Base-by-base conservation (phyloP, 2,888 invertebrate genomes). In the Chloromyia formosa region DNA sequence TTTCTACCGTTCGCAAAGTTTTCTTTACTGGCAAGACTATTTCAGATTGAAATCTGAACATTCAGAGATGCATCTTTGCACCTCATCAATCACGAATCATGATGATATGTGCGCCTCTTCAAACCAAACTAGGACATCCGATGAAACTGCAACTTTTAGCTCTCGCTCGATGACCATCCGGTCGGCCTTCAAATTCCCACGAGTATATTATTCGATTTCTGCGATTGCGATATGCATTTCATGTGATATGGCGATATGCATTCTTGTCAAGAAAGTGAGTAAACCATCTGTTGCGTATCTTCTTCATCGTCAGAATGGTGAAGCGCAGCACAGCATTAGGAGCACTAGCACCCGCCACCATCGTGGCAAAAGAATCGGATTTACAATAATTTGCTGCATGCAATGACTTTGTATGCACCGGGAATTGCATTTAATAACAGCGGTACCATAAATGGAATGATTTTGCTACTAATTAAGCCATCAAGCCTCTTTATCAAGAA, bases 381-480 rank as follows among this genome's bases (percentile, higher is more conserved):
- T 66, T n/a, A 66, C 45, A 66, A 66, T 66, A 66, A 66, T 66
- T 66, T 45, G 66, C 49, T 16, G 22, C 20, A 56, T 56, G 22
- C 56, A 56, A 16, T 16, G 1, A 62, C 45, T 14, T 42, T 42
- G 5, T n/a, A 35, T 3, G 45, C 66, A 45, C 1, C 22, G 49
- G 49, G 49, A 35, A 45, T 66, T 16, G 49, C 62, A n/a, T 61
- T 42, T 45, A 20, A 71, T 10, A 58, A 18, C n/a, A 23, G 58
- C 71, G 42, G 71, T 42, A n/a, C 71, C 71, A 71, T 71, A 71
- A 71, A 71, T 58, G 71, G 71, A 40, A 22, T 40, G 56, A 40
- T 35, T 71, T 56, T 56, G 71, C 40, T 40, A 58, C 71, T 71
- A 71, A 71, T 71, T 71, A 71, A 71, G 71, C 71, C 71, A 71